Evolutionary conservation across 2,113 vertebrate genomes (phyloP).

Genomic region (Syrrhaptes paradoxus): DNA sequence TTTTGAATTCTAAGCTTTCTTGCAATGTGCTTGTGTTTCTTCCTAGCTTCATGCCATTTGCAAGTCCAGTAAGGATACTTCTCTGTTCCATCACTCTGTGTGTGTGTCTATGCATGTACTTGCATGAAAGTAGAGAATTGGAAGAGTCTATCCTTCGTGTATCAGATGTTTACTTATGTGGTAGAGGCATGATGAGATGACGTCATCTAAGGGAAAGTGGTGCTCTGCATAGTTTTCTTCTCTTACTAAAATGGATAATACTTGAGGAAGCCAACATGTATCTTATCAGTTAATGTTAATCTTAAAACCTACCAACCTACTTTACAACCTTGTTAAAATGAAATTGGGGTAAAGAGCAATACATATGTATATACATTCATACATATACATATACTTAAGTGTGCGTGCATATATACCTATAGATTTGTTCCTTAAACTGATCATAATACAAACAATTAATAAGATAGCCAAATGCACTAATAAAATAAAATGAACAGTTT

Average conservation of each 20-base stretch:
- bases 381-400: background rate
- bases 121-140: background rate
- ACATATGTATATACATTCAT: no score
- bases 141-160: background rate
- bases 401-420: background rate
- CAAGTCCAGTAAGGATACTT: background rate
- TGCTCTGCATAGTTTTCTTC: background rate
- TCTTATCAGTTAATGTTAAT: background rate
- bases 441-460: background rate
- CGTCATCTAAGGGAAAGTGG: background rate
- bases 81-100: background rate
- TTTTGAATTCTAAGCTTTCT: slow-evolving; percentile 13
- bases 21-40: background rate
- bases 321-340: background rate
- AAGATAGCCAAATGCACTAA: background rate
- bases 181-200: background rate
- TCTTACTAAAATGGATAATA: background rate
- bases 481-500: background rate
- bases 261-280: background rate
- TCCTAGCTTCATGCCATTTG: background rate
- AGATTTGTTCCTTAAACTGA: background rate
- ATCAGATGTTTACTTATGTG: background rate
- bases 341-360: background rate
- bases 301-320: background rate
- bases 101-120: background rate